Base-by-base conservation (phyloP, 2,888 invertebrate genomes). In the Cryptophagus acutangulus region DNA sequence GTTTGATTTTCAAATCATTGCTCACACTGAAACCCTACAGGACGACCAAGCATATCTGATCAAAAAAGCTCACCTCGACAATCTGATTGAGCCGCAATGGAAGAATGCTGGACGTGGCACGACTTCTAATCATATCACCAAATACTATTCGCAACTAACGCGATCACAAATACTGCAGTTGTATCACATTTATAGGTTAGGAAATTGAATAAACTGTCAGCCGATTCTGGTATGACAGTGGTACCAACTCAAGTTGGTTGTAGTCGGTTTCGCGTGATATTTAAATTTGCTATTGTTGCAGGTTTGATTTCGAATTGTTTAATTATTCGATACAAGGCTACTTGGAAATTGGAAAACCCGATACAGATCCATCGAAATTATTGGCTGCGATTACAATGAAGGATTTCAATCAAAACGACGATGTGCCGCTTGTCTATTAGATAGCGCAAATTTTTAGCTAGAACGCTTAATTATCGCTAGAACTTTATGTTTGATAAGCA, bases 251-350 rank as follows among this genome's bases (percentile, higher is more conserved):
- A n/a, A 20, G 9, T n/a, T 26, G 8, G 2, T 2, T 26, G 10
- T 2, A 4, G 15, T 12, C 17, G 24, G 15, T 36, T 3, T n/a
- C 9, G 10, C 8, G 17, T 24, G 5, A 10, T 9, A 14, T 13
- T n/a, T 9, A 15, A 10, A 29, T 17, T 43, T 50, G 55, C 51
- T 45, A 35, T 51, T 53, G 49, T 77, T 75, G 17, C 74, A 88
- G 88, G 67, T 80, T 85, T 62, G 93, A 93, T 69, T 91, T 91
- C 68, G 79, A 83, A 64, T 74, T 93, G 46, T 93, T 93, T 72
- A 87, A 84, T 62, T 93, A 92, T 66, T 82, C 84, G 43, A 74
- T 85, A 59, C 76, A 80, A 52, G 79, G 77, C 50, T 87, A 82
- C 65, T 71, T 84, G 58, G 78, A 81, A 55, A 71, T 81, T 54